These are phyloP conservation scores for Picus viridis DNA, from an alignment of 2,797 vertebrate genomes.

Conservation along the genomic window DNA sequence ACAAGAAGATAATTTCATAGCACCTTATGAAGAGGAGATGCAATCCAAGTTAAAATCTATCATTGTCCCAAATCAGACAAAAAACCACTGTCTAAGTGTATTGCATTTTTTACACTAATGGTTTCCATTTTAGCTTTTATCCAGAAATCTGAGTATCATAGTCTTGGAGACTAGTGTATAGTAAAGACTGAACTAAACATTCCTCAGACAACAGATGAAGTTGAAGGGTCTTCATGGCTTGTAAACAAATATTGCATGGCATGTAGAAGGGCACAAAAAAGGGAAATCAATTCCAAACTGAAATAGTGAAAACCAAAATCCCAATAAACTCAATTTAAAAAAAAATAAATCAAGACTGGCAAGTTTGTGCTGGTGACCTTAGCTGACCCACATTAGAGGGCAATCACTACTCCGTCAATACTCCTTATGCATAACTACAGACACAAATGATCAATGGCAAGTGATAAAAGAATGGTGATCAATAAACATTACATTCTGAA, in stretches of 20 bases:
- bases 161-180: not conserved
- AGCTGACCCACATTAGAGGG: conserved; percentile 73
- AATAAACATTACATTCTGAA: conserved; percentile 60
- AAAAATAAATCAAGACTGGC: conserved; percentile 75
- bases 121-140: not conserved
- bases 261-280: conserved; percentile 40
- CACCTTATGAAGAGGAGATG: not conserved
- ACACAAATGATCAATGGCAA: conserved; percentile 70
- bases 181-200: not conserved
- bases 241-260: conserved; percentile 49
- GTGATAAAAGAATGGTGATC: conserved; percentile 70
- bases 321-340: conserved; percentile 77
- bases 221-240: not conserved
- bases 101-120: not conserved
- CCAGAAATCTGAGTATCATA: not conserved
- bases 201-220: not conserved
- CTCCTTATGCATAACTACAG: conserved; percentile 66
- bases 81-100: not conserved
- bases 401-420: conserved; percentile 74
- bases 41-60: not conserved
- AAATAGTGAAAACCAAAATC: conserved; percentile 76
- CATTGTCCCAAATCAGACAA: not conserved
- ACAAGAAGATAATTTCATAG: not conserved
- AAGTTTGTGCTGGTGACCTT: conserved; percentile 53
- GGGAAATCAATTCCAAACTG: conserved; percentile 45